Conservation (phyloP, 1,140 invertebrate genomes). For the Tetramorium simillimum region DNA sequence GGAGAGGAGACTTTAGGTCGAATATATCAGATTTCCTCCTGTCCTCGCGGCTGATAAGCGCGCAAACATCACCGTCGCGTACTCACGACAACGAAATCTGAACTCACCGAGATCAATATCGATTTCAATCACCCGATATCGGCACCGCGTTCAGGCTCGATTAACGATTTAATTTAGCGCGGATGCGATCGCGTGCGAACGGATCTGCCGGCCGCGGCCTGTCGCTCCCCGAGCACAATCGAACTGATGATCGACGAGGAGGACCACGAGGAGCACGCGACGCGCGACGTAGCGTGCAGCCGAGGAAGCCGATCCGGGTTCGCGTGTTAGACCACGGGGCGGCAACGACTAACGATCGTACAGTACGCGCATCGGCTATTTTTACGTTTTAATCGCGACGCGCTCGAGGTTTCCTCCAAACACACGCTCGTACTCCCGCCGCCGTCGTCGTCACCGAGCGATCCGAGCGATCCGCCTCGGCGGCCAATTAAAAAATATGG, state of each 20-base stretch:
- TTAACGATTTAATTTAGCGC: not conserved
- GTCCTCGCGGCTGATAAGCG: not conserved
- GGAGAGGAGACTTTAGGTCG: not conserved
- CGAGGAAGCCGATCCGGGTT: conserved; percentile 8
- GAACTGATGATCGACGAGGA: conserved; percentile 67
- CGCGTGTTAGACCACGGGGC: conserved; percentile 44
- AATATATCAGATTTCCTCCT: not conserved
- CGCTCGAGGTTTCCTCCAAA: conserved; percentile 61
- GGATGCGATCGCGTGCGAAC: not conserved
- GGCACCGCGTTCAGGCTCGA: not conserved
- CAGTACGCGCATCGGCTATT: conserved; percentile 63
- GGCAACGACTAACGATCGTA: conserved; percentile 63
- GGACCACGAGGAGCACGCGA: conserved; percentile 25
- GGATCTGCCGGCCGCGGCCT: not conserved
- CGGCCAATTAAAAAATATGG: conserved; percentile 47
- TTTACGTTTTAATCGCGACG: conserved; percentile 71
- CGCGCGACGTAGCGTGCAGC: not conserved
- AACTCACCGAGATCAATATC: not conserved
- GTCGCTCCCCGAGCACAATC: conserved; percentile 38
- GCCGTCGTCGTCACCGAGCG: not conserved
- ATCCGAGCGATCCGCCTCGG: not conserved
- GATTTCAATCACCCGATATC: not conserved
- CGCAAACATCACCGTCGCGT: not conserved
- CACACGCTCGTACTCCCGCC: conserved; percentile 17
- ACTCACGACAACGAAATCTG: not conserved